A percentile compares a stretch with the other conserved stretches of the same genome.
Conservation (phyloP, 1,140 invertebrate genomes). For the Monochamus saltuarius region DNA sequence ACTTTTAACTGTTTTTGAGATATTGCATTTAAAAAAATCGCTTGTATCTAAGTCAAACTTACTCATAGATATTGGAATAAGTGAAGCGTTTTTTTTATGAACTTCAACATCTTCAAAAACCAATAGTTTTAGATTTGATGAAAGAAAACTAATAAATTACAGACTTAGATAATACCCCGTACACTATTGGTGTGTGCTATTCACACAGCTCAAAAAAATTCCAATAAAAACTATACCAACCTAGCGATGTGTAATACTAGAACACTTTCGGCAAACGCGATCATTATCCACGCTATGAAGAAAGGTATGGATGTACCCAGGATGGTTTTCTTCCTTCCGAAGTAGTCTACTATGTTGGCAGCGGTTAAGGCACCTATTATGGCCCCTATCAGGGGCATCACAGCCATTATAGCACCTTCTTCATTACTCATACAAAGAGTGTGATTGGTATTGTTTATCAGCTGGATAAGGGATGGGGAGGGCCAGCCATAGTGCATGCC, state of each 20-base stretch:
- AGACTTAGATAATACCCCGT: too few species aligned
- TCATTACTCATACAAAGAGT: slow-evolving; percentile 46
- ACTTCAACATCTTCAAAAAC: too few species aligned
- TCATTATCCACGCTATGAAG: slow-evolving; percentile 65
- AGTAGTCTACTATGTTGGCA: slow-evolving; percentile 56
- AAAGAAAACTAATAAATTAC: too few species aligned
- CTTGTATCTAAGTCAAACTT: too few species aligned
- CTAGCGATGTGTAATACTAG: slow-evolving; percentile 47
- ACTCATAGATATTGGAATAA: too few species aligned
- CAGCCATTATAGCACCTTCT: slow-evolving; percentile 62
- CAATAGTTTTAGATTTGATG: too few species aligned
- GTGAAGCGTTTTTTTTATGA: too few species aligned
- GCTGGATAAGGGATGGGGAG: slow-evolving; percentile 36
- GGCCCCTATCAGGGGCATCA: slow-evolving; percentile 62
- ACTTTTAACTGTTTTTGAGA: too few species aligned
- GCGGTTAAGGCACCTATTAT: slow-evolving; percentile 60
- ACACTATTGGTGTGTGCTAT: too few species aligned
- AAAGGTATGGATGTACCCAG: slow-evolving; percentile 58
- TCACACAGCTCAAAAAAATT: too few species aligned
- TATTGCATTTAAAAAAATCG: too few species aligned
- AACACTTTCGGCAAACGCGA: slow-evolving; percentile 57
- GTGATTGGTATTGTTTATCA: slow-evolving; percentile 30
- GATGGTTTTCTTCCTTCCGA: slow-evolving; percentile 65
- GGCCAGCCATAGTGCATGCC: slow-evolving; percentile 46
- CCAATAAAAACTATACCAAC: too few species aligned